Evolutionary conservation across 2,888 invertebrate species (phyloP).

Genomic region (Agrochola lota): DNA sequence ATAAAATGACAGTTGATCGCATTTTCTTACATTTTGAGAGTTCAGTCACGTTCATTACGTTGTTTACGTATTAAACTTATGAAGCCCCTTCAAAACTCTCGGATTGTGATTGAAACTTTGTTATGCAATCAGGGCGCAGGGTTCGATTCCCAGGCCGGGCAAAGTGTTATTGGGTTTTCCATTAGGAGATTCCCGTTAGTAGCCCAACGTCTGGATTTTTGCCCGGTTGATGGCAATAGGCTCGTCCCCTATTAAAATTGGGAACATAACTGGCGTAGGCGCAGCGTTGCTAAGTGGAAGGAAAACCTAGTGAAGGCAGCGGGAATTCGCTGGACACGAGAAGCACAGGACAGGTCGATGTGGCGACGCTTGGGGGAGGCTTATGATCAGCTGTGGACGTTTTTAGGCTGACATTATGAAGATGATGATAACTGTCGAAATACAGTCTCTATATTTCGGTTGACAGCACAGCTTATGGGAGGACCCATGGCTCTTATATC

Average conservation of each 20-base stretch:
- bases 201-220: not conserved
- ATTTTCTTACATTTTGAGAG: too few relatives aligned
- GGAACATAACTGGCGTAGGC: not conserved
- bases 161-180: not conserved
- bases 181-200: not conserved
- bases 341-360: not conserved
- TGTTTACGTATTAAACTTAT: too few relatives aligned
- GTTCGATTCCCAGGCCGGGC: not conserved
- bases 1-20: too few relatives aligned
- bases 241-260: not conserved
- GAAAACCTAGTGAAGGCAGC: too few relatives aligned
- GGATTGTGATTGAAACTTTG: too few relatives aligned
- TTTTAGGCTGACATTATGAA: not conserved
- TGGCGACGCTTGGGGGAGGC: not conserved
- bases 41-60: too few relatives aligned
- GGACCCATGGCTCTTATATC: slow-evolving; percentile 50
- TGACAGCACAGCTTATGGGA: not conserved
- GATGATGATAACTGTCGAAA: not conserved
- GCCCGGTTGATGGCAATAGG: not conserved
- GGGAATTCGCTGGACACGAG: not conserved
- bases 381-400: not conserved
- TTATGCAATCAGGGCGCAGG: too few relatives aligned
- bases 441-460: not conserved
- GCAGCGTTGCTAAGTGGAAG: not conserved
- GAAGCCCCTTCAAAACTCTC: too few relatives aligned